Percentiles rank a stretch among this genome's conserved stretches.
phyloP scores from a whole-genome alignment of 2,113 vertebrate genomes.

The Trachemys scripta region DNA sequence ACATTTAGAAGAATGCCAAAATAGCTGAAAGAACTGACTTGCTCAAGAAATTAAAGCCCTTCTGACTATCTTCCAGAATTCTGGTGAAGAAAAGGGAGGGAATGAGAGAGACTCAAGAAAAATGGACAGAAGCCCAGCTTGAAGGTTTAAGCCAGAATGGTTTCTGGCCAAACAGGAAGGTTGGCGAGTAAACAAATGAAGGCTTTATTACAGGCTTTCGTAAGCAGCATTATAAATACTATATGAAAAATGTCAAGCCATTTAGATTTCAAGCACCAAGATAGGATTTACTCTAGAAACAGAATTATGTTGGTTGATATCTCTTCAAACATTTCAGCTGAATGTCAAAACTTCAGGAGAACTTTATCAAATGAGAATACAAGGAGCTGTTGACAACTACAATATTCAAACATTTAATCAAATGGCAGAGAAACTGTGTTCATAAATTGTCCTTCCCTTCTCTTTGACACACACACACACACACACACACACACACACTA shows the following conservation, averaged over 20 bases:
- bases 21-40: slow-evolving; percentile 68
- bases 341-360: slow-evolving; percentile 54
- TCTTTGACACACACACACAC: neutral
- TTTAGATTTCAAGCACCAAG: slow-evolving; percentile 61
- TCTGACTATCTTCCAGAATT: slow-evolving; percentile 75
- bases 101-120: slow-evolving; percentile 68
- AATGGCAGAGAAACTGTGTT: slow-evolving; percentile 45
- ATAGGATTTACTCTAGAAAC: slow-evolving; percentile 55
- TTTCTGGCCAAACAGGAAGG: slow-evolving; percentile 74
- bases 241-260: slow-evolving; percentile 73
- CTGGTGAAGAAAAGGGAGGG: slow-evolving; percentile 75
- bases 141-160: slow-evolving; percentile 70
- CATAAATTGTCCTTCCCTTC: slow-evolving; percentile 52
- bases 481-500: neutral
- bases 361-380: slow-evolving; percentile 52
- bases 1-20: slow-evolving; percentile 65
- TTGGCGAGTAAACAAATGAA: slow-evolving; percentile 74
- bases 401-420: slow-evolving; percentile 38
- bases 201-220: slow-evolving; percentile 67
- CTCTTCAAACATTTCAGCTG: slow-evolving; percentile 59
- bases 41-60: slow-evolving; percentile 78
- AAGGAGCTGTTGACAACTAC: slow-evolving; percentile 24
- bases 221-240: slow-evolving; percentile 73
- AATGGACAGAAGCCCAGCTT: slow-evolving; percentile 75
- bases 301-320: slow-evolving; percentile 58